Evolutionary conservation across 2,888 invertebrate genomes (phyloP).

Genomic region (Epirrhoe alternata): DNA sequence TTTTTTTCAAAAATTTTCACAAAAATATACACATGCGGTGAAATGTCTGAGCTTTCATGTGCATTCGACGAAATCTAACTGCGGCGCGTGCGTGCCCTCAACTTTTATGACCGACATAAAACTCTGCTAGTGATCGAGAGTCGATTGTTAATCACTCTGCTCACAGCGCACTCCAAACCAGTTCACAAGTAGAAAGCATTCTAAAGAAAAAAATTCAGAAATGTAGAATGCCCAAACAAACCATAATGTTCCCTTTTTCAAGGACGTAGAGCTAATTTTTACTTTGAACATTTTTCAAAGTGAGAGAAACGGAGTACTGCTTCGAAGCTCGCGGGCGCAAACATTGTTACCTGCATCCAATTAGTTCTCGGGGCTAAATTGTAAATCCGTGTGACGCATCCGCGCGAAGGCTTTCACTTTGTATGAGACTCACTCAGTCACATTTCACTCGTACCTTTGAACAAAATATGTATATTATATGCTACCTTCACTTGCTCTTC

Average conservation of each 20-base stretch:
- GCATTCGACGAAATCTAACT: too few species aligned
- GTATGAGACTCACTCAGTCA: slow-evolving; percentile 31
- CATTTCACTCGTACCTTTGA: slow-evolving; percentile 25
- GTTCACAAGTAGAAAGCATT: too few species aligned
- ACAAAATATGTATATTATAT: slow-evolving; percentile 36
- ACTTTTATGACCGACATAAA: too few species aligned
- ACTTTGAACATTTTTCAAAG: background rate
- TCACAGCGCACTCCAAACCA: too few species aligned
- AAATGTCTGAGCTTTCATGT: too few species aligned
- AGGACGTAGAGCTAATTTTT: background rate
- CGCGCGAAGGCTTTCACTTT: slow-evolving; percentile 32
- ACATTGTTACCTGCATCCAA: slow-evolving; percentile 71
- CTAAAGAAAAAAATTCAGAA: background rate
- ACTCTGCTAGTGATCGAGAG: too few species aligned
- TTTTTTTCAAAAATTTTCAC: too few species aligned
- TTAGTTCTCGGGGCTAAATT: slow-evolving; percentile 65
- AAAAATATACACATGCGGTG: too few species aligned
- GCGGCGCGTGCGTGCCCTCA: too few species aligned
- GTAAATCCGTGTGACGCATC: slow-evolving; percentile 57
- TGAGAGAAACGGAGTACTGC: slow-evolving; percentile 36
- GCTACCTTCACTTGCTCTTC: slow-evolving; percentile 9
- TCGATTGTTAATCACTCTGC: too few species aligned
- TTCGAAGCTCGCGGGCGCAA: slow-evolving; percentile 49
- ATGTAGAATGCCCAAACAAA: background rate
- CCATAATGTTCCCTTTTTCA: background rate